These are phyloP conservation scores for Melitaea cinxia DNA, from an alignment of 1,140 invertebrate genomes.

Conservation along the genomic window DNA sequence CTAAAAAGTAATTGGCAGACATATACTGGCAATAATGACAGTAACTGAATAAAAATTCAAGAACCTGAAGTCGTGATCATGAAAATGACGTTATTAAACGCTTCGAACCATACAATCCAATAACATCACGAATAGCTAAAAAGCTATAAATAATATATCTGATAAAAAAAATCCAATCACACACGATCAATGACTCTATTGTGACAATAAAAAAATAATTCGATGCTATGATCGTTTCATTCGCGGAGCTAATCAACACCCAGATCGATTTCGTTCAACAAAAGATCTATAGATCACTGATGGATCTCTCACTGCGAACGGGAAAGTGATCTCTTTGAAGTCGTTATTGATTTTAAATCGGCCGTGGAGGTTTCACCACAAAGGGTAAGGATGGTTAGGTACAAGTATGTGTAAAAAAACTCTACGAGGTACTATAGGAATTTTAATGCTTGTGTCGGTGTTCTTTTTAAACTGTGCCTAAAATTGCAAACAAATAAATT, in stretches of 20 bases:
- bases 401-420: constrained; percentile 38
- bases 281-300: constrained; percentile 75
- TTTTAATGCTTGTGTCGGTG: not conserved
- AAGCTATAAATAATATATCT: not conserved
- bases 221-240: constrained; percentile 46
- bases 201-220: constrained; percentile 48
- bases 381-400: constrained; percentile 50
- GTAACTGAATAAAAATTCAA: not conserved
- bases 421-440: not conserved
- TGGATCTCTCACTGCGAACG: constrained; percentile 74
- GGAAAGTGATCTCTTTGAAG: constrained; percentile 70
- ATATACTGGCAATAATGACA: not conserved
- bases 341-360: constrained; percentile 76
- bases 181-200: constrained; percentile 48
- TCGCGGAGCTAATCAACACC: constrained; percentile 62
- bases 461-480: not conserved
- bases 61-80: not conserved
- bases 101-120: not conserved
- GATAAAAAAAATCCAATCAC: constrained; percentile 51
- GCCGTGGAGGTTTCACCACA: constrained; percentile 56
- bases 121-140: not conserved
- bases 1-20: too few species aligned
- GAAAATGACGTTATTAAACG: not conserved
- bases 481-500: not conserved
- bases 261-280: constrained; percentile 68